phyloP scores from a whole-genome alignment of 2,113 vertebrate species.

The Pterophyllum scalare region DNA sequence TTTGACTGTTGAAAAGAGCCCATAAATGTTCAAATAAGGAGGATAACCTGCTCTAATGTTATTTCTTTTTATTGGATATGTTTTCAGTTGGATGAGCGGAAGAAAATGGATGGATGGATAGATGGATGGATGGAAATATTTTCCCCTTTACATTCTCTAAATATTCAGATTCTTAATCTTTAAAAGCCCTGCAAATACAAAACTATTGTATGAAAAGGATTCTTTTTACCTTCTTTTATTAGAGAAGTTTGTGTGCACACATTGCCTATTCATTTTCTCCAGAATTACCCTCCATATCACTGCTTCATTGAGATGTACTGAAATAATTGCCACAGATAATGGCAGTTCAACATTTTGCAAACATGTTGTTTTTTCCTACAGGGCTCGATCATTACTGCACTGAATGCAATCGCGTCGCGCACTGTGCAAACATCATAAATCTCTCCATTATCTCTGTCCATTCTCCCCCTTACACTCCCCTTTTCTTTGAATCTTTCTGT shows the following conservation, averaged over 20 bases:
- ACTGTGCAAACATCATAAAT: constrained; percentile 38
- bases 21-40: constrained; percentile 65
- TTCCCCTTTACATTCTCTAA: neutral
- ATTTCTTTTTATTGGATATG: constrained; percentile 10
- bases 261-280: constrained; percentile 37
- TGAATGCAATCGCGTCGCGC: constrained; percentile 26
- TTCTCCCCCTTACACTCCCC: constrained; percentile 18
- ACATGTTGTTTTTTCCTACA: constrained; percentile 39
- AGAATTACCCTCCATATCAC: constrained; percentile 28
- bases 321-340: constrained; percentile 68
- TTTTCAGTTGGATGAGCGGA: neutral
- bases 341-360: constrained; percentile 44
- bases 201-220: neutral
- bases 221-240: constrained; percentile 28
- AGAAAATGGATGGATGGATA: too few relatives aligned
- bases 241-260: constrained; percentile 17
- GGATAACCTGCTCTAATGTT: constrained; percentile 39
- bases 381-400: constrained; percentile 48
- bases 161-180: neutral
- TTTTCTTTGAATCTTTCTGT: constrained; percentile 16
- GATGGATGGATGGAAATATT: neutral
- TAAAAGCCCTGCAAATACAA: constrained; percentile 16
- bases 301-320: constrained; percentile 40
- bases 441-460: constrained; percentile 48
- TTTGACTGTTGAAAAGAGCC: constrained; percentile 68